Evolutionary conservation across 2,888 invertebrate genomes (phyloP).

Genomic region (Unio delphinus): DNA sequence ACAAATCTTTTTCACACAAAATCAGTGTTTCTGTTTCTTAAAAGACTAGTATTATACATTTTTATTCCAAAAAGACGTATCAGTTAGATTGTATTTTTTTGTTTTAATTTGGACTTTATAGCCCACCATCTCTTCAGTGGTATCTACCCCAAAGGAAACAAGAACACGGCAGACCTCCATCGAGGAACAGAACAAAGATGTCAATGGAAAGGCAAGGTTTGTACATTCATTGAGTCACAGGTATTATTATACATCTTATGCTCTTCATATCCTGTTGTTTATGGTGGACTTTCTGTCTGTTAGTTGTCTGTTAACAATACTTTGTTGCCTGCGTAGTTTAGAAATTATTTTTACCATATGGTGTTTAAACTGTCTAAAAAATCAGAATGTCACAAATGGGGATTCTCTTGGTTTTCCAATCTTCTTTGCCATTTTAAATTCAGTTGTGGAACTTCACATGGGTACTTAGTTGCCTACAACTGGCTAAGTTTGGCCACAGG

Average conservation of each 20-base stretch:
- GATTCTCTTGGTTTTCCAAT: too few relatives aligned
- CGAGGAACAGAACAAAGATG: conserved; percentile 86
- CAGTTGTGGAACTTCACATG: too few relatives aligned
- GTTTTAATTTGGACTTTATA: conserved; percentile 58
- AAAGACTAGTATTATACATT: not conserved
- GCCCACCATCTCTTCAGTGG: conserved; percentile 83
- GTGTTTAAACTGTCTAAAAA: too few relatives aligned
- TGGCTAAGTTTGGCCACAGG: too few relatives aligned
- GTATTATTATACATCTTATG: not conserved
- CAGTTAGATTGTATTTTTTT: not conserved
- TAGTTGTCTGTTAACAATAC: too few relatives aligned
- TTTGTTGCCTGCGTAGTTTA: too few relatives aligned
- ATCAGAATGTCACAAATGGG: too few relatives aligned
- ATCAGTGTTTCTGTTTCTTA: too few relatives aligned
- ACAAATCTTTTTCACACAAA: too few relatives aligned
- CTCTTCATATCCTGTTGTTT: not conserved
- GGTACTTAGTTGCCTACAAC: too few relatives aligned
- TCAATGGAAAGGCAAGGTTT: conserved; percentile 77
- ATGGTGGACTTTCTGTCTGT: not conserved
- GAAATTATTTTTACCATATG: too few relatives aligned
- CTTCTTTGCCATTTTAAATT: too few relatives aligned
- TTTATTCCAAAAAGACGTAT: not conserved
- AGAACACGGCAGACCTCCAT: conserved; percentile 88
- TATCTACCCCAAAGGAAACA: conserved; percentile 81
- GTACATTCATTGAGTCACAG: not conserved